Conservation (phyloP, 2,113 vertebrate genomes). For the Sturnira hondurensis region DNA sequence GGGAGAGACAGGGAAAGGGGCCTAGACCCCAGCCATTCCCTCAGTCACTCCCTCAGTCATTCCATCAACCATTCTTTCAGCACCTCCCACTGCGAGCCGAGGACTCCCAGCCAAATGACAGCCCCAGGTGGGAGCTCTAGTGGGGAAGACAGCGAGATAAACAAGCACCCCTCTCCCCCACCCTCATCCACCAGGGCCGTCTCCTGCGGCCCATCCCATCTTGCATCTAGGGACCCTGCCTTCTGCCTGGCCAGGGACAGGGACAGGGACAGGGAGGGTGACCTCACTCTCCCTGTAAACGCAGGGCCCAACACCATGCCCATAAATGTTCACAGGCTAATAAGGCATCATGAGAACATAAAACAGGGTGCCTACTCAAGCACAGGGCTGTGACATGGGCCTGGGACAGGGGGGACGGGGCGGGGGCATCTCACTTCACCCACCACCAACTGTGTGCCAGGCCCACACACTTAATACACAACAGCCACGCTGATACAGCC, state of each 20-base stretch:
- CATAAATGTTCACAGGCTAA: rapidly evolving
- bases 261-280: rapidly evolving
- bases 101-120: neutral
- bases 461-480: neutral
- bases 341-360: rapidly evolving
- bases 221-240: neutral
- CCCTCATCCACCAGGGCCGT: rapidly evolving
- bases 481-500: rapidly evolving
- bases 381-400: neutral
- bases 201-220: neutral
- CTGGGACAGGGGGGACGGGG: rapidly evolving
- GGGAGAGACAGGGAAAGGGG: neutral
- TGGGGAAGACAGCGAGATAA: rapidly evolving
- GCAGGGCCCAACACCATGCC: rapidly evolving
- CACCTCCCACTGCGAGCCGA: neutral
- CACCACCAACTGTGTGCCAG: neutral
- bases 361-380: rapidly evolving
- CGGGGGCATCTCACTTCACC: no score
- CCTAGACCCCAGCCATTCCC: neutral
- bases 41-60: neutral
- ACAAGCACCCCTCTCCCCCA: no score
- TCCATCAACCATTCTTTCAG: neutral
- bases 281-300: neutral
- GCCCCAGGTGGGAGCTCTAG: rapidly evolving
- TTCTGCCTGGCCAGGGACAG: neutral